Evolutionary conservation across 2,888 invertebrate genomes (phyloP).

Genomic region (Coelopa pilipes): DNA sequence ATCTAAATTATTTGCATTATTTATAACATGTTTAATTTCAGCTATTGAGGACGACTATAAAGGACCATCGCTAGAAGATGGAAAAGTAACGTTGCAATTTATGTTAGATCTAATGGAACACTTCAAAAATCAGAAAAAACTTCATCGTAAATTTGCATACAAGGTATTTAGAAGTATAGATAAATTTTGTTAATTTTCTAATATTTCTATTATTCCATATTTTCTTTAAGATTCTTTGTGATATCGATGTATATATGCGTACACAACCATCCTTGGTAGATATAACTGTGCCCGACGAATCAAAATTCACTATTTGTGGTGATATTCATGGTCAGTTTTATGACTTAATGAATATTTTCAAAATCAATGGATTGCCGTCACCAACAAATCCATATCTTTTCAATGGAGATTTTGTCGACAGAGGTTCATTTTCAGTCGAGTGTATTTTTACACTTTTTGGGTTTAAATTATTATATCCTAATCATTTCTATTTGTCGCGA

Average conservation of each 20-base stretch:
- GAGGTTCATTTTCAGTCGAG: conserved; percentile 99
- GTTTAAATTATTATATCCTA: conserved; percentile 94
- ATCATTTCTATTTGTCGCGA: conserved; percentile 97
- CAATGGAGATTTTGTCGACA: conserved; percentile 99
- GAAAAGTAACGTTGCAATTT: conserved; percentile 88
- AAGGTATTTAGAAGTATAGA: conserved; percentile 72
- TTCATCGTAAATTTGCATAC: conserved; percentile 97
- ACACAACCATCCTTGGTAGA: conserved; percentile 89
- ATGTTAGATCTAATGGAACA: conserved; percentile 88
- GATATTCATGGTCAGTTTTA: conserved; percentile 99
- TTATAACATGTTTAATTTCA: conserved; percentile 60
- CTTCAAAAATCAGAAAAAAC: conserved; percentile 89
- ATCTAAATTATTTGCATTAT: conserved; percentile 18
- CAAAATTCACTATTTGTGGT: conserved; percentile 97
- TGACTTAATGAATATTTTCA: conserved; percentile 97
- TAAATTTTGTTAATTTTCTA: no score
- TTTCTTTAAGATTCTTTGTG: conserved; percentile 84
- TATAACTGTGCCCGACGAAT: conserved; percentile 84
- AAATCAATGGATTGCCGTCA: conserved; percentile 95
- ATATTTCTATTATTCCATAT: neutral
- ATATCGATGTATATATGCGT: conserved; percentile 86
- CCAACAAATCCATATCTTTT: conserved; percentile 95
- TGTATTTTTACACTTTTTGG: conserved; percentile 98
- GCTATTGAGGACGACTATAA: conserved; percentile 94
- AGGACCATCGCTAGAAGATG: conserved; percentile 89